phyloP scores from a whole-genome alignment of 1,140 invertebrate genomes.

The Diplogasteroides magnus region DNA sequence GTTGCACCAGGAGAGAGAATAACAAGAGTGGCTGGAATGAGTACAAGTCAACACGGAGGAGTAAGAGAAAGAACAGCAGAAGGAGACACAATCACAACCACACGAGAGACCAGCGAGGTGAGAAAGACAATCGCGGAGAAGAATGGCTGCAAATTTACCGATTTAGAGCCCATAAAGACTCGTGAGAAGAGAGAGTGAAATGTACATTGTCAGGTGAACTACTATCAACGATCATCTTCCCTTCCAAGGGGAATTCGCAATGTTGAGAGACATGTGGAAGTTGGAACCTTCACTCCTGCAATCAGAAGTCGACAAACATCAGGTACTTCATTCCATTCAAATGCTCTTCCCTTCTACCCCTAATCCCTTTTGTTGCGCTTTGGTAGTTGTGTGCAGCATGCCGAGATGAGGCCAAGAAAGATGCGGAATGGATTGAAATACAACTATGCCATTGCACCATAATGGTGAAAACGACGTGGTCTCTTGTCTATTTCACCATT shows the following conservation, averaged over 20 bases:
- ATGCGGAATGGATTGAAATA: too few species aligned
- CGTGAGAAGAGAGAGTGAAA: neutral
- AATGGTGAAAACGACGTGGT: neutral
- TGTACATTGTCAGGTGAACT: conserved; percentile 19
- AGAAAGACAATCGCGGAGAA: too few species aligned
- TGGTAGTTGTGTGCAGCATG: too few species aligned
- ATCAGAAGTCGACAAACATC: neutral
- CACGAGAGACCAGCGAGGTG: neutral
- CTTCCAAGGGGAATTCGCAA: conserved; percentile 25
- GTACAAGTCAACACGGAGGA: neutral
- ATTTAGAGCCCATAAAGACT: too few species aligned
- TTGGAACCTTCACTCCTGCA: conserved; percentile 9
- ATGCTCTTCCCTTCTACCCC: too few species aligned
- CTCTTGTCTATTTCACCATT: too few species aligned
- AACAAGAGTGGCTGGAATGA: conserved; percentile 6
- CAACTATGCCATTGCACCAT: too few species aligned
- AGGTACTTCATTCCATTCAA: too few species aligned
- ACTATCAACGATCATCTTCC: conserved; percentile 24
- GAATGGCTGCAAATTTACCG: too few species aligned
- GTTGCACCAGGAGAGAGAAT: conserved; percentile 16
- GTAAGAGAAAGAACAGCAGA: neutral
- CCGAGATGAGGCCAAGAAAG: too few species aligned
- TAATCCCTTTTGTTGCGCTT: neutral
- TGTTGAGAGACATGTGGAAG: conserved; percentile 23
- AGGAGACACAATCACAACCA: neutral